Conservation (phyloP, 1,140 invertebrate genomes). For the Trichoplusia ni region DNA sequence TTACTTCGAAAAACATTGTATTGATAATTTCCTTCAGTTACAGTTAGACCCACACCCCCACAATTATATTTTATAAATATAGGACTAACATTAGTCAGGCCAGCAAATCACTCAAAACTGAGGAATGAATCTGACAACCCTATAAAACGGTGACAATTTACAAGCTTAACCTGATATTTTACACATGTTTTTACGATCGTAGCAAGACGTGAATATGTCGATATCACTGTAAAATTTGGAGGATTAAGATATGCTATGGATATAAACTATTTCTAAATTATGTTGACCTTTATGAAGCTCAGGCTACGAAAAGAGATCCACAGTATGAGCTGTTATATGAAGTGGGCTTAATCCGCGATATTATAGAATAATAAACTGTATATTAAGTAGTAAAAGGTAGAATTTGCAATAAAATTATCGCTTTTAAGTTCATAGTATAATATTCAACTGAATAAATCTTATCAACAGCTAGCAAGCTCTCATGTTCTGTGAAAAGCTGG, state of each 20-base stretch:
- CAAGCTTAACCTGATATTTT: constrained; percentile 4
- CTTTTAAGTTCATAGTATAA: no score
- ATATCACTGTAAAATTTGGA: not conserved
- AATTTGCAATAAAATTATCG: no score
- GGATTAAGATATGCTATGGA: not conserved
- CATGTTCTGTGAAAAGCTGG: no score
- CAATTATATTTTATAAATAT: no score
- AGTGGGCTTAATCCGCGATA: not conserved
- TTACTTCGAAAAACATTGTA: no score
- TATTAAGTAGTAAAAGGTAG: no score
- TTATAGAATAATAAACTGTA: no score
- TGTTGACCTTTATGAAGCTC: not conserved
- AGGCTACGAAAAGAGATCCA: not conserved
- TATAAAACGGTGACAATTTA: constrained; percentile 4
- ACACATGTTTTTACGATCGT: constrained; percentile 14
- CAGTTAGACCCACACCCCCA: no score
- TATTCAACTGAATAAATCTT: no score
- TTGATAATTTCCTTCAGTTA: no score
- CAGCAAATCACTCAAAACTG: not conserved
- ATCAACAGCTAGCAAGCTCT: no score
- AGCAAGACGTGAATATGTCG: not conserved
- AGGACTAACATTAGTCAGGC: no score
- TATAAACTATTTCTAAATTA: not conserved
- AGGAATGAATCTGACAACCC: not conserved
- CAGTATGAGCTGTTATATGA: not conserved